Base-by-base conservation (phyloP, 2,797 vertebrate genomes). In the Enteromius thamalakanensis region DNA sequence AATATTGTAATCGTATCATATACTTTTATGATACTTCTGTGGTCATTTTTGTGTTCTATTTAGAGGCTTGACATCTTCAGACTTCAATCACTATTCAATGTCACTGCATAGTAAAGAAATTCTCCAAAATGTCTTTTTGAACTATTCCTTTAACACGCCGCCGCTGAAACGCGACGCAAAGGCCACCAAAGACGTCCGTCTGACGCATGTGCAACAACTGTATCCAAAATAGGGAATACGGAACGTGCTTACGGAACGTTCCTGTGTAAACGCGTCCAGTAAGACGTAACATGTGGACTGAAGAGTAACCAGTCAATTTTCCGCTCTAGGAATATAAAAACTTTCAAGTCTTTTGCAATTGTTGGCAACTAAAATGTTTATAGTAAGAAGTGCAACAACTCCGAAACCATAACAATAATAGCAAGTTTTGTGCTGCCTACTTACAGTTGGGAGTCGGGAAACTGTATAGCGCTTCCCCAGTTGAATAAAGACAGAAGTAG, bases 381-480 rank as follows among this genome's bases (percentile, higher is more conserved):
- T 70, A 87, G 29, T 86, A 53, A 79, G 10, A 64, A 51, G 3
- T 40, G 32, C 37, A 78, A 32, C 40, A 65, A 62, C 58, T 68
- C 14, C 6, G 10, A 34, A 74, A 86, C 78, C 90, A 84, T 49
- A 3, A 71, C 34, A 72, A 12, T 11, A 64, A 37, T 21, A 47
- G 45, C 80, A 90, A 67, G 87, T 89, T 91, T 90, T 89, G 90
- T 82, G 87, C 79, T 85, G 88, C 2, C 2, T 90, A 94, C 94
- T 95, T 89, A 95, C 94, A 88, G 89, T 64, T 87, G 87, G 67
- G 87, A 51, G 49, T 91, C 74, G 32, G 94, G 94, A 88, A 95
- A 95, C 53, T 90, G 89, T 72, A 90, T 93, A 1, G 87, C 77
- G 78, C 88, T 91, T 83, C 88, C 89, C 37, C 85, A 88, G 80